A percentile compares a stretch with the other conserved stretches of the same genome.
phyloP scores from a whole-genome alignment of 2,888 invertebrate species.

The Tupiocoris notatus region DNA sequence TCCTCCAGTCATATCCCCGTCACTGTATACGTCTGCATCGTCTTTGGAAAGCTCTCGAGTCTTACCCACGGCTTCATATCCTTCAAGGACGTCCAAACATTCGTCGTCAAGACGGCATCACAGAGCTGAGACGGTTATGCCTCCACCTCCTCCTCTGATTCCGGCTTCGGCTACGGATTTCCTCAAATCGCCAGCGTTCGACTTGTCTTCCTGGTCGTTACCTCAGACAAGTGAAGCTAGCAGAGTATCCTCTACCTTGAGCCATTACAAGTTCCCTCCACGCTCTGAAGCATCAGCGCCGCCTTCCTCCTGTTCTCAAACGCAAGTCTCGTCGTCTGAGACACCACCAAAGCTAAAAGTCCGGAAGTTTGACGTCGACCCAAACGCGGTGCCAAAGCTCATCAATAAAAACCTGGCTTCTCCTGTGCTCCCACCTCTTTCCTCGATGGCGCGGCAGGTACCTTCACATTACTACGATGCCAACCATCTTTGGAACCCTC shows the following conservation, averaged over 20 bases:
- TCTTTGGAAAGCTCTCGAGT: neutral
- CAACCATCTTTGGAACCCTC: constrained; percentile 78
- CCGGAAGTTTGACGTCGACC: constrained; percentile 57
- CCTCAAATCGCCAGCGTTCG: constrained; percentile 16
- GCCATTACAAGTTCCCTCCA: neutral
- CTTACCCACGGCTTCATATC: neutral
- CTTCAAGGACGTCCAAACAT: constrained; percentile 8
- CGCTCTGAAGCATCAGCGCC: constrained; percentile 51
- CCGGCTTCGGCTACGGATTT: constrained; percentile 5
- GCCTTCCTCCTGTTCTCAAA: constrained; percentile 53
- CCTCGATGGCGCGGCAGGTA: constrained; percentile 54
- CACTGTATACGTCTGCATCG: constrained; percentile 30
- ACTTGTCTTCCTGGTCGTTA: constrained; percentile 39
- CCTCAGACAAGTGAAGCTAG: constrained; percentile 42
- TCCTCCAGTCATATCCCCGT: constrained; percentile 18
- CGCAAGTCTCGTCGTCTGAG: constrained; percentile 51
- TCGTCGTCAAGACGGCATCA: constrained; percentile 17
- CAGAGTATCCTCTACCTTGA: neutral
- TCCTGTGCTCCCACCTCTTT: constrained; percentile 52
- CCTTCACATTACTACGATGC: constrained; percentile 56
- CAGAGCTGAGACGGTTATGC: neutral
- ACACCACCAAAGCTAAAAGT: constrained; percentile 55
- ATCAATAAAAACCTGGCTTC: constrained; percentile 52
- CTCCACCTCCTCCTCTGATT: neutral
- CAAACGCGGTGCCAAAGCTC: constrained; percentile 48